Percentiles rank a stretch among this genome's conserved stretches.
Conservation (phyloP, 53 echinoderm and acorn worm species). For the Apostichopus leukothele region DNA sequence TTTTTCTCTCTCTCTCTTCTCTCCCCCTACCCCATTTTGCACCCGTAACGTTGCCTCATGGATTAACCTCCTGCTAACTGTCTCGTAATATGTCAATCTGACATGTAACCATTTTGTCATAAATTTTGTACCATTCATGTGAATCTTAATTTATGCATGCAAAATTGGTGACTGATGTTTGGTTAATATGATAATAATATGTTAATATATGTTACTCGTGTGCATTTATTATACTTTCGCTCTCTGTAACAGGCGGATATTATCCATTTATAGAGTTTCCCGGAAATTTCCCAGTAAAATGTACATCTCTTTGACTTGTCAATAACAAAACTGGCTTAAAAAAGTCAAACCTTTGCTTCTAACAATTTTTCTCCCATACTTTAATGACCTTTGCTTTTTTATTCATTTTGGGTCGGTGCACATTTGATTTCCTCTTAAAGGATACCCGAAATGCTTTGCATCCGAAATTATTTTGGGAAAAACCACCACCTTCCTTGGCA, state of each 20-base stretch:
- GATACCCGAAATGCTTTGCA: neutral
- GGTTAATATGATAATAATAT: neutral
- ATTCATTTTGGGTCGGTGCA: neutral
- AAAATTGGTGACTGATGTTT: neutral
- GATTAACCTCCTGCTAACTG: conserved; percentile 20
- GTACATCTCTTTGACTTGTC: neutral
- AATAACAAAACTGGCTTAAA: neutral
- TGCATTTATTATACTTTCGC: neutral
- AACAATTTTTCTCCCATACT: neutral
- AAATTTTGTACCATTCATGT: no score
- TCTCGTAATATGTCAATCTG: neutral
- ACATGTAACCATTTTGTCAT: no score
- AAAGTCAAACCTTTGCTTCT: neutral
- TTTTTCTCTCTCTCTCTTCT: conserved; percentile 37
- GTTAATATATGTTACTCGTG: neutral
- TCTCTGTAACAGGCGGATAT: neutral
- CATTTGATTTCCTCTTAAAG: neutral
- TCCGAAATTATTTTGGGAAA: neutral
- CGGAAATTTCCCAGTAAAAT: neutral
- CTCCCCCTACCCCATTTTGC: conserved; percentile 42
- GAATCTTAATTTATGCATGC: neutral
- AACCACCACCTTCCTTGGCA: neutral
- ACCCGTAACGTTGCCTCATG: conserved; percentile 6
- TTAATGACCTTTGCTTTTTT: neutral
- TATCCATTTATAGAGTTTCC: neutral